Evolutionary conservation across 2,888 invertebrate species (phyloP), one percentile per base, ranked within the genome.

Genomic region (Heteromurus nitidus): DNA sequence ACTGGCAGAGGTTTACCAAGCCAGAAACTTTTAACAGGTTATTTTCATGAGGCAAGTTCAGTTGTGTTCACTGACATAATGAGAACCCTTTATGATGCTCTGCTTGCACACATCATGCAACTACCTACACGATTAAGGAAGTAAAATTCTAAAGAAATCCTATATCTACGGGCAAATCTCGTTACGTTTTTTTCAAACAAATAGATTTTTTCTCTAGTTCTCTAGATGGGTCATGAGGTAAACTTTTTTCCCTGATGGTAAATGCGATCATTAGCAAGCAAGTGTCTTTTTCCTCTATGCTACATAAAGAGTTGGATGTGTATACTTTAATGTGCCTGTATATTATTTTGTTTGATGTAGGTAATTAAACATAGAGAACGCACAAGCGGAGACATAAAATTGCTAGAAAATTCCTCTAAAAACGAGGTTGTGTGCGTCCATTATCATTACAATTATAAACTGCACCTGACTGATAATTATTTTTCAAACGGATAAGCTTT

Each of bases 1-100:
- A 44, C 31, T 24, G 62, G 50, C 73, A 50, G 16, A 64, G 30
- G 73, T 62, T 73, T 73, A 73, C 64, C 64, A 73, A 72, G 73
- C 50, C 47, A 47, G 50, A 50, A 9, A 22, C 26, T 30, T n/a
- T n/a, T n/a, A 47, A 47, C 11, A 36, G 7, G 47, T n/a, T 47
- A 47, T 47, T 9, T 47, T n/a, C 47, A 3, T 47, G 47, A 47
- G 47, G 7, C 16, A 47, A 47, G 47, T 47, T 47, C 47, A 47
- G 3, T 9, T 47, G 11, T 47, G 47, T n/a, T 11, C 47, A 3
- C 47, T 16, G 3, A 47, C 16, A 47, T 47, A 11, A n/a, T n/a
- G n/a, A n/a, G n/a, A n/a, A n/a, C n/a, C n/a, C n/a, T n/a, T n/a
- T n/a, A n/a, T n/a, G n/a, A n/a, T n/a, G n/a, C n/a, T n/a, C n/a